phyloP scores from a whole-genome alignment of 2,797 vertebrate genomes.

The Strix occidentalis region DNA sequence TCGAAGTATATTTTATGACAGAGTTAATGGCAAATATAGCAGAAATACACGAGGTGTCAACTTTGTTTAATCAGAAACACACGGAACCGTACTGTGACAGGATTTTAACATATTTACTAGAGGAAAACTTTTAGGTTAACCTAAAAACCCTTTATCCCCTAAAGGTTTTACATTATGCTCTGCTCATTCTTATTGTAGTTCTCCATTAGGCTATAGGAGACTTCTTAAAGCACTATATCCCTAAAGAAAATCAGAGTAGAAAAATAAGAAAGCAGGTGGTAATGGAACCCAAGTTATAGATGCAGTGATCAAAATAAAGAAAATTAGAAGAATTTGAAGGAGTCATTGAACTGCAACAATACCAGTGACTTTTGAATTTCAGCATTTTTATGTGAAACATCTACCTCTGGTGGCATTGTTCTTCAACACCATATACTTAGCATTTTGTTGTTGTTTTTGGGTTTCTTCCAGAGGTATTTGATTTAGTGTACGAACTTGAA shows the following conservation, averaged over 20 bases:
- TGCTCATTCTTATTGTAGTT: background rate
- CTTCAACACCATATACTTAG: background rate
- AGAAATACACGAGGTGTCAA: background rate
- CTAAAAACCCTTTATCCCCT: background rate
- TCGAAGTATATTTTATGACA: background rate
- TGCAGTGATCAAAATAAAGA: background rate
- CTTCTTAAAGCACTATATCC: background rate
- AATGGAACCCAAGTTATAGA: background rate
- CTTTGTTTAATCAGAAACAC: background rate
- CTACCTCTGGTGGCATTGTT: background rate
- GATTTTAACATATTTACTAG: background rate
- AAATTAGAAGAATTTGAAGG: background rate
- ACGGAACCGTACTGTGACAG: background rate
- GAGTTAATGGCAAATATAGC: background rate
- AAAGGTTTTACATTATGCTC: background rate
- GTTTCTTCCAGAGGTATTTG: background rate
- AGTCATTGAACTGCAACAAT: background rate
- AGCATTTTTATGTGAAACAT: background rate
- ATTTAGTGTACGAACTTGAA: background rate
- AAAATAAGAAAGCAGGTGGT: background rate
- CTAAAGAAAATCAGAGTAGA: background rate
- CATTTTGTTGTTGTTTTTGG: background rate
- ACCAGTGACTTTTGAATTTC: background rate
- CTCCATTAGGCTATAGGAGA: background rate
- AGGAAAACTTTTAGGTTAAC: background rate